Evolutionary conservation across 2,888 invertebrate species (phyloP), one percentile per base, ranked within the genome.

Genomic region (Clunio marinus): DNA sequence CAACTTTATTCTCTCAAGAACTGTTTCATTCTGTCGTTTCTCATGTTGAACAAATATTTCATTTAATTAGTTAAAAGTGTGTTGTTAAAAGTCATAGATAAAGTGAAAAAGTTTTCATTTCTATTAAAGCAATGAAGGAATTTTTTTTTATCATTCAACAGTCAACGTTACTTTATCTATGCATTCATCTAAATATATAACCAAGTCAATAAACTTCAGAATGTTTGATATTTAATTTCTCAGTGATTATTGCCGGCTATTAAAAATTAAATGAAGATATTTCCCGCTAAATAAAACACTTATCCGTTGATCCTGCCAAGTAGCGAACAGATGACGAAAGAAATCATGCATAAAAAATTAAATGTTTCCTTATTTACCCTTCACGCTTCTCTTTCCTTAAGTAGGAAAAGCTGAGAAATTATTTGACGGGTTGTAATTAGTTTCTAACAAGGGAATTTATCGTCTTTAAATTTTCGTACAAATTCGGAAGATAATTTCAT

Each of bases 371-470:
- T 60, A 32, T 65, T 65, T 65, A 46, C 46, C 63, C 46, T 65
- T 46, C 58, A 58, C 58, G 28, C 58, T 58, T 28, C 58, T 58
- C 58, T 10, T 2, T 58, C 10, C 28, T 58, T 20, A n/a, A 7
- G 58, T 13, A 7, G 7, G 8, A 4, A 7, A n/a, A 58, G 25
- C 46, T 28, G 46, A 24, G 27, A 41, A 65, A 41, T 65, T 65
- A 65, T 27, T 65, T 65, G 63, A 65, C 63, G 63, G 63, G 46
- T 51, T 65, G 66, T 55, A 66, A 66, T 66, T 66, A 66, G 66
- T 20, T 24, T 3, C 13, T n/a, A 17, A 7, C 37, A 62, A 62
- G n/a, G 20, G 15, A 32, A 55, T 66, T 66, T 66, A 55, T 51
- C 22, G 32, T 51, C 66, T 5, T 35, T 55, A 20, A 63, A 63